A percentile compares a stretch with the other conserved stretches of the same genome.
Conservation (phyloP, 1,140 invertebrate genomes). For the Euura lappo region DNA sequence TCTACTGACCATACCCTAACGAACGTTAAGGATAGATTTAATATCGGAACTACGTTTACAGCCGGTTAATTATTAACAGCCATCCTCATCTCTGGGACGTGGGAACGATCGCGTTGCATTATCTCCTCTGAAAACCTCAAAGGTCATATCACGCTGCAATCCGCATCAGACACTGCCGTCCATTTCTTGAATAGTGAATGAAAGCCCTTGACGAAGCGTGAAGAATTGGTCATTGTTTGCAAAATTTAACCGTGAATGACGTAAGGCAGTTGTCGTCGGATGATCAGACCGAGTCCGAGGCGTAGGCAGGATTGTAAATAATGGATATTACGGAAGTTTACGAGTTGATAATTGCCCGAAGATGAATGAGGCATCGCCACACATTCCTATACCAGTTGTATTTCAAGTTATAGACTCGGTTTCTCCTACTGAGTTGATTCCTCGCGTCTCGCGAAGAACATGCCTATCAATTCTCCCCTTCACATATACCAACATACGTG, state of each 20-base stretch:
- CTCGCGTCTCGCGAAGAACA: background rate
- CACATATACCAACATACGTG: background rate
- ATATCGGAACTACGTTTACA: slow-evolving; percentile 4
- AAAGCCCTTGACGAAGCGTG: too few species aligned
- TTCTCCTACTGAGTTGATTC: background rate
- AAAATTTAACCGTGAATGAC: background rate
- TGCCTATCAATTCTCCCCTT: background rate
- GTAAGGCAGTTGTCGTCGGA: background rate
- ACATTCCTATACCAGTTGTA: slow-evolving; percentile 8
- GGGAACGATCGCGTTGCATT: slow-evolving; percentile 14
- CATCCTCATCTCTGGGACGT: slow-evolving; percentile 19
- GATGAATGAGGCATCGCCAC: slow-evolving; percentile 12
- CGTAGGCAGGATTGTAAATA: slow-evolving; percentile 1
- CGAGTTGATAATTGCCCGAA: slow-evolving; percentile 13
- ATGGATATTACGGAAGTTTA: slow-evolving; percentile 13
- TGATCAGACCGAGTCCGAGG: background rate
- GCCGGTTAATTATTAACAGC: slow-evolving; percentile 26
- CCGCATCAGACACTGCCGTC: too few species aligned
- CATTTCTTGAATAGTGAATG: too few species aligned
- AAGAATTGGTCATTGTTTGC: too few species aligned
- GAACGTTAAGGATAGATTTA: slow-evolving; percentile 5
- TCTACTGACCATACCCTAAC: slow-evolving; percentile 8
- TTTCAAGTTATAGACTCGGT: background rate
- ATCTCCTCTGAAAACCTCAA: background rate
- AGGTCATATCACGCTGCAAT: too few species aligned